Base-by-base conservation (phyloP, 2,113 vertebrate species). In the Microcebus lehilahytsara region DNA sequence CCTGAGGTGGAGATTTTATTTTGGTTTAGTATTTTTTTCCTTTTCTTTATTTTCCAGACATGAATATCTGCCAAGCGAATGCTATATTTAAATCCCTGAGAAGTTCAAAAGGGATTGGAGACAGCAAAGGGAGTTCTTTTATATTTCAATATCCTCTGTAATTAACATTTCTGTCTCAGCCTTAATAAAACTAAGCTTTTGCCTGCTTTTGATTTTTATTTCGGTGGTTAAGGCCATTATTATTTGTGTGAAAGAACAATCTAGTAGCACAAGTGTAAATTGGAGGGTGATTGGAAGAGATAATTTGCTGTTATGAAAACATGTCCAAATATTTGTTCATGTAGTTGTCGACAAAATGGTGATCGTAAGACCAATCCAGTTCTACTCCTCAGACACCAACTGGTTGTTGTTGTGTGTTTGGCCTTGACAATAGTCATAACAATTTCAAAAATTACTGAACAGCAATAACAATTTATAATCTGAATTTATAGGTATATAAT, bases 241-340 rank as follows among this genome's bases (percentile, higher is more conserved):
- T 97, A 97, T 96, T 97, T 98, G 91, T 98, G 84, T 40, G 42
- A 96, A 96, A 97, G 88, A 85, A 96, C 92, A 97, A 97, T 96
- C 81, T 92, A 94, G 90, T 95, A 97, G 58, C 77, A 92, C 34
- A 98, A 97, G 85, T 97, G 27, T 94, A 96, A 97, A 97, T 93
- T 91, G 80, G 87, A 93, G 88, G 84, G 78, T 96, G 97, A 93
- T 67, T 96, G 85, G 69, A 93, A 96, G 93, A 96, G 92, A 96
- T 97, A 98, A 97, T 97, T 97, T 97, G 77, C 80, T 79, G 46
- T 94, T 97, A 81, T 97, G 79, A 97, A 98, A 97, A 97, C 89
- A 96, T 84, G 81, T 97, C 90, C 92, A 98, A 97, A 97, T 98
- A 98, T 97, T 97, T 97, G 77, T 96, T 96, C 51, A 1, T 91